These are phyloP conservation scores for Ferrisia virgata DNA, from an alignment of 2,888 invertebrate species.

Conservation along the genomic window DNA sequence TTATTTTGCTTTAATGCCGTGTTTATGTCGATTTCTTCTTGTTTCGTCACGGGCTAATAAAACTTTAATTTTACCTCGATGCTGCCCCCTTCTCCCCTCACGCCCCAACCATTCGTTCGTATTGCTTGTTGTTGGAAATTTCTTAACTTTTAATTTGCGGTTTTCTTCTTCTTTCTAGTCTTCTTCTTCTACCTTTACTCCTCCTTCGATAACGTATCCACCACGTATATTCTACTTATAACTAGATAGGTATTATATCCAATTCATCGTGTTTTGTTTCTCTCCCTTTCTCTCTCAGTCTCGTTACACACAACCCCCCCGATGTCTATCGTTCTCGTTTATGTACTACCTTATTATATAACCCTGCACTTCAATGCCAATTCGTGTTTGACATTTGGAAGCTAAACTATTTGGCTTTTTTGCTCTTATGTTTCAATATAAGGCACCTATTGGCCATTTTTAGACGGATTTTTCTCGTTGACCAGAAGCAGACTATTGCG, in stretches of 20 bases:
- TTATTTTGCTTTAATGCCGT: constrained; percentile 37
- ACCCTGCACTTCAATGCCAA: neutral
- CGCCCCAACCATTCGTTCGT: too few species aligned
- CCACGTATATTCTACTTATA: neutral
- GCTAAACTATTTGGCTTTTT: neutral
- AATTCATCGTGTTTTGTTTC: too few species aligned
- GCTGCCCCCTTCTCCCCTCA: neutral
- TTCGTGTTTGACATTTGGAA: constrained; percentile 6
- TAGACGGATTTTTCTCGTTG: too few species aligned
- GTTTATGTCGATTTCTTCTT: constrained; percentile 34
- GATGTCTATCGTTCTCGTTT: too few species aligned
- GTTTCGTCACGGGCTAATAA: constrained; percentile 21
- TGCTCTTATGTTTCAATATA: too few species aligned
- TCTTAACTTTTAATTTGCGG: constrained; percentile 43
- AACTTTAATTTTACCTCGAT: constrained; percentile 31
- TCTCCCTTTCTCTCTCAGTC: neutral
- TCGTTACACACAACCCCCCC: neutral
- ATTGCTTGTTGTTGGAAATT: neutral
- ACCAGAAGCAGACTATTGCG: too few species aligned
- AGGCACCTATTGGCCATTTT: too few species aligned
- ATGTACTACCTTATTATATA: too few species aligned
- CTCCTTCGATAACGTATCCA: too few species aligned
- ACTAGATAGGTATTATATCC: too few species aligned
- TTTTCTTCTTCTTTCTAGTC: too few species aligned
- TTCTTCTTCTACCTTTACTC: too few species aligned